Percentiles rank a stretch among this genome's conserved stretches.
Conservation (phyloP, 2,888 invertebrate genomes). For the Cryptophagus acutangulus region DNA sequence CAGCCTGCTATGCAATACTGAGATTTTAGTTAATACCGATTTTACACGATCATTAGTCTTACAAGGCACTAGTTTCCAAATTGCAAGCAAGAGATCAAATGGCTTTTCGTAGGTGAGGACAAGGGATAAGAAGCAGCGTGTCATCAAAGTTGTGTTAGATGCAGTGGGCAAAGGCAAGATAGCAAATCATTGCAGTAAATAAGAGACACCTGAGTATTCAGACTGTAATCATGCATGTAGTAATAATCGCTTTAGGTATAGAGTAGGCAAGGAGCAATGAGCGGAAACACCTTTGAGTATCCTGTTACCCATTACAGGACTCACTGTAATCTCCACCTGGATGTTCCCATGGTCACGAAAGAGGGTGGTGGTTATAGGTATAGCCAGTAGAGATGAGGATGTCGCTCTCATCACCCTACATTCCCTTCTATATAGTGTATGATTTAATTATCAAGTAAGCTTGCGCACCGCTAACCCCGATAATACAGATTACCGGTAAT, state of each 20-base stretch:
- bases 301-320: conserved; percentile 35
- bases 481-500: conserved; percentile 42
- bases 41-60: no score
- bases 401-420: conserved; percentile 1
- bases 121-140: no score
- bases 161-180: conserved; percentile 5
- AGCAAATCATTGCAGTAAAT: conserved; percentile 21
- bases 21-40: no score
- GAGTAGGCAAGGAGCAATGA: conserved; percentile 28
- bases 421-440: conserved; percentile 27
- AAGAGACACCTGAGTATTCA: conserved; percentile 23
- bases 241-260: conserved; percentile 29
- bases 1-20: no score
- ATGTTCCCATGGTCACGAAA: conserved; percentile 36
- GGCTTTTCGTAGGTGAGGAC: no score
- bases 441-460: conserved; percentile 40
- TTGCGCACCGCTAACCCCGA: conserved; percentile 30
- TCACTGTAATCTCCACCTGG: conserved; percentile 28
- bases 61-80: no score
- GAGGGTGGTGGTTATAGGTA: conserved; percentile 6
- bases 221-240: conserved; percentile 25
- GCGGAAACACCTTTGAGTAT: conserved; percentile 40
- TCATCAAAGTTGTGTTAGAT: no score
- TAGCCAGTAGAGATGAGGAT: background rate
- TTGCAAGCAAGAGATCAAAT: no score